Base-by-base conservation (phyloP, 2,888 invertebrate genomes). In the Acheta domesticus region DNA sequence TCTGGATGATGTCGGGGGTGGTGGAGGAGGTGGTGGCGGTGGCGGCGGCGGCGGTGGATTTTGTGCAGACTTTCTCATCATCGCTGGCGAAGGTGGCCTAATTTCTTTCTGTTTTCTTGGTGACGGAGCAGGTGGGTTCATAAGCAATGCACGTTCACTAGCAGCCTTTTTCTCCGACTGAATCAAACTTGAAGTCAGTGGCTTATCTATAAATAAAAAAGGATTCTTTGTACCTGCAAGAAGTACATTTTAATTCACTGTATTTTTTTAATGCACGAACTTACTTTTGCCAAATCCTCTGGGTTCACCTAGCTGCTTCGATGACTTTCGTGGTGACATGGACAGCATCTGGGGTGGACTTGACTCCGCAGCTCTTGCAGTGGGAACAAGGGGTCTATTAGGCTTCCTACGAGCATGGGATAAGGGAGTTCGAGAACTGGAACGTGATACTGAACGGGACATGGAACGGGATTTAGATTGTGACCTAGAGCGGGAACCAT, bases 111-210 rank as follows among this genome's bases (percentile, higher is more conserved):
- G 77, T 48, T 90, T 89, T 5, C 88, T 85, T n/a, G 88, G 88
- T 82, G 89, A 89, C 80, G 93, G 93, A 82, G 93, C 93, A 20
- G 93, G 93, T 81, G 93, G 93, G 87, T 93, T 93, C 93, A 93
- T 93, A 81, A 92, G 88, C 80, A 92, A 91, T 11, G 92, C 92
- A 77, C 93, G 89, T 83, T 92, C 82, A 78, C 79, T 90, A 75
- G 91, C 91, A 83, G 91, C 88, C 80, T 83, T 83, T 78, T 83
- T 83, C 77, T 83, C 84, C 49, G 83, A 81, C 11, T 77, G 77
- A 74, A 80, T 80, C 21, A 80, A 49, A 23, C 74, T 77, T 49
- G 80, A 73, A n/a, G 62, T 48, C 11, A 76, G 78, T 23, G 78
- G 78, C 74, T 80, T 80, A 23, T 74, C 80, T 81, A 75, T 5